phyloP scores from a whole-genome alignment of 2,113 vertebrate species.

The Aramus guarauna region DNA sequence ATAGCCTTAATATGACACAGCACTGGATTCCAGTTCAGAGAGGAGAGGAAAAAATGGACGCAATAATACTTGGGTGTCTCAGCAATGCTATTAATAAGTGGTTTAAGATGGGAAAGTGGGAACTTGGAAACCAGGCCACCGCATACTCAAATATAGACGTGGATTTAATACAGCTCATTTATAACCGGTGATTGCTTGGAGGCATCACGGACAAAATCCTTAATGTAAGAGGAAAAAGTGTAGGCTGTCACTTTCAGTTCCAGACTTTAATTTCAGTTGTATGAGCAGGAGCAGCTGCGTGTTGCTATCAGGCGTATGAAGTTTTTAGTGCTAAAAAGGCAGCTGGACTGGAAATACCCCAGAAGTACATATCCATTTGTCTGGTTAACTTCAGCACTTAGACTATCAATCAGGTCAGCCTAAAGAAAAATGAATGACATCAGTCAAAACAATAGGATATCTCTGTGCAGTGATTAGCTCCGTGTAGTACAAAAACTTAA shows the following conservation, averaged over 20 bases:
- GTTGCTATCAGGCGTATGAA: conserved; percentile 43
- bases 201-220: conserved; percentile 25
- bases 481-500: conserved; percentile 70
- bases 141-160: neutral
- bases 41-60: neutral
- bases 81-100: neutral
- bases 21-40: neutral
- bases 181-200: conserved; percentile 39
- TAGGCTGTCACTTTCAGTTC: conserved; percentile 46
- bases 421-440: conserved; percentile 73
- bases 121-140: conserved; percentile 38
- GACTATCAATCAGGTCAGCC: conserved; percentile 62
- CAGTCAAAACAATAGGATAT: conserved; percentile 75
- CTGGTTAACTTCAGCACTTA: conserved; percentile 71
- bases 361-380: conserved; percentile 68
- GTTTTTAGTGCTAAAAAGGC: conserved; percentile 69
- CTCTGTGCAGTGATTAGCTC: conserved; percentile 70
- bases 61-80: conserved; percentile 1
- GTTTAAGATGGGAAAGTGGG: conserved; percentile 49
- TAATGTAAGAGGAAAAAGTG: conserved; percentile 63
- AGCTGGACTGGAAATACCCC: conserved; percentile 70
- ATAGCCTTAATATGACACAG: neutral
- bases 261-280: conserved; percentile 56
- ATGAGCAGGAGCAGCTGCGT: conserved; percentile 68
- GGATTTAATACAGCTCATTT: conserved; percentile 47